Percentiles rank a stretch among this genome's conserved stretches.
These are phyloP conservation scores for Hesperia comma DNA, from an alignment of 2,888 invertebrate genomes.

Conservation along the genomic window DNA sequence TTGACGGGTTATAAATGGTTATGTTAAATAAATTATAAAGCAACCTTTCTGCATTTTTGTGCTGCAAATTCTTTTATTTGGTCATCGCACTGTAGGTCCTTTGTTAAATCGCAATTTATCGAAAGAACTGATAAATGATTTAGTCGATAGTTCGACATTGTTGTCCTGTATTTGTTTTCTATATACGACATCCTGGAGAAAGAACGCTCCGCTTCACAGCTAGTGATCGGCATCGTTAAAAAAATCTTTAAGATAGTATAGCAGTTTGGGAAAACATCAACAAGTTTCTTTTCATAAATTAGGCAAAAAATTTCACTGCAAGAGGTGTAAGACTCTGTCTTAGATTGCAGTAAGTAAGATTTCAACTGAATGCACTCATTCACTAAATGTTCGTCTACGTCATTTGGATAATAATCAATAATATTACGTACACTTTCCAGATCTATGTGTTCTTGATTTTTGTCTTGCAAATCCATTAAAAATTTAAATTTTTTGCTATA, in stretches of 20 bases:
- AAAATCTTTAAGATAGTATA: not conserved
- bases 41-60: too few relatives aligned
- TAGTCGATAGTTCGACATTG: not conserved
- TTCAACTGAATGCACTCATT: too few relatives aligned
- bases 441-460: too few relatives aligned
- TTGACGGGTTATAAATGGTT: too few relatives aligned
- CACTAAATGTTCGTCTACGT: too few relatives aligned
- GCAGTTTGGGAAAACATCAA: not conserved
- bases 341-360: too few relatives aligned
- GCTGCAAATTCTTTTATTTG: slow-evolving; percentile 18
- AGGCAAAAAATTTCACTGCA: too few relatives aligned
- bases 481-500: slow-evolving; percentile 32
- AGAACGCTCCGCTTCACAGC: not conserved
- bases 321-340: too few relatives aligned
- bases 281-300: not conserved
- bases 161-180: too few relatives aligned
- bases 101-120: slow-evolving; percentile 5
- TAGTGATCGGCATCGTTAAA: not conserved
- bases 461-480: slow-evolving; percentile 40
- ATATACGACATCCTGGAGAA: not conserved
- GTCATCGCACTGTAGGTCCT: not conserved
- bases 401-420: too few relatives aligned
- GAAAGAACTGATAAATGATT: not conserved
- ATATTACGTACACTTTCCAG: too few relatives aligned
- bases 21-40: too few relatives aligned